Conservation (phyloP, 2,113 vertebrate genomes). For the Dicaeum eximium region DNA sequence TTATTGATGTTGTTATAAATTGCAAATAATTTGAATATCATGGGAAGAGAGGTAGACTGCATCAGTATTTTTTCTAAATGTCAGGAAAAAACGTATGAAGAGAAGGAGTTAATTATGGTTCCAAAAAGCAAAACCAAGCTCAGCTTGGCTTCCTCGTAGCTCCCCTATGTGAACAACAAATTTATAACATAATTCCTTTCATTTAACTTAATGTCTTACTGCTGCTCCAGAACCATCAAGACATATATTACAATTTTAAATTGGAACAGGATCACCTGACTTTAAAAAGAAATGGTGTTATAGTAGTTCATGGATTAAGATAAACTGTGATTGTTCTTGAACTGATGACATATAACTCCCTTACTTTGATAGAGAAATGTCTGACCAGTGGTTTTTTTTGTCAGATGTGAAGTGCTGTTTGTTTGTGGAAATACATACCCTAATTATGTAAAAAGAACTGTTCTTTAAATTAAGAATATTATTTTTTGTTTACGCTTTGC, state of each 20-base stretch:
- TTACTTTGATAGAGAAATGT: background rate
- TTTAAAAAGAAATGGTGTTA: background rate
- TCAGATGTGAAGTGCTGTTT: background rate
- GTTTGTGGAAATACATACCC: background rate
- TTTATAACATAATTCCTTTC: background rate
- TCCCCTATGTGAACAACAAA: background rate
- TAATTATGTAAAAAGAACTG: background rate
- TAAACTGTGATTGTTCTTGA: background rate
- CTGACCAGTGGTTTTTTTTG: background rate
- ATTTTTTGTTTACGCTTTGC: background rate
- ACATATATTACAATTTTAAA: background rate
- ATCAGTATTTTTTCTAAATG: background rate
- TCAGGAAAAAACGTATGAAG: background rate
- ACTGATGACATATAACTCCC: background rate
- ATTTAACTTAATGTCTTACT: background rate
- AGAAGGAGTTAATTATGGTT: background rate
- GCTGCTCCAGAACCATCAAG: background rate
- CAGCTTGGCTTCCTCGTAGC: background rate
- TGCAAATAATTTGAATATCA: background rate
- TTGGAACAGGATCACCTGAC: background rate
- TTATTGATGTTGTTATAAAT: background rate
- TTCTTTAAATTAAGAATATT: background rate
- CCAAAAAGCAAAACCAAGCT: background rate
- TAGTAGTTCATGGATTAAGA: background rate
- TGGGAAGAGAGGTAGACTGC: background rate